Base-by-base conservation (phyloP, 2,888 invertebrate species). In the Heteromyza rotundicornis region DNA sequence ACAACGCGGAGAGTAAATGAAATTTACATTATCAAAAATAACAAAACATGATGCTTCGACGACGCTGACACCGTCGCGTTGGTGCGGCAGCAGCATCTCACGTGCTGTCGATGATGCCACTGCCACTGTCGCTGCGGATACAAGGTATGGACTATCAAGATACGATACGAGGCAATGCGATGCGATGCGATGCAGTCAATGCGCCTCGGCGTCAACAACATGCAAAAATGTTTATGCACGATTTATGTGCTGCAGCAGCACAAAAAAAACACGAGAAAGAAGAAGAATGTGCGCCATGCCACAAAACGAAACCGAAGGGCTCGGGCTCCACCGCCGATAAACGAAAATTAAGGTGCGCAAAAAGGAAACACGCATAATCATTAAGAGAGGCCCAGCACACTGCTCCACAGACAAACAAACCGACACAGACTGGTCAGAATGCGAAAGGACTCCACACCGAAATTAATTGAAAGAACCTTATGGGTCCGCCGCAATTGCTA, bases 141-240 rank as follows among this genome's bases (percentile, higher is more conserved):
- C n/a, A 19, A 23, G 50, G 3, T 40, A 40, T 40, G 40, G 10
- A 27, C 7, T 27, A 27, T 27, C 10, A 7, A 27, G 27, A 27
- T 27, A 27, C 27, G 10, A 27, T n/a, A 27, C 27, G n/a, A 27
- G 27, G 10, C 27, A 10, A 10, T 27, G 27, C 27, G 27, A 10
- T 27, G 27, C 40, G 40, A n/a, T 40, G 47, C 17, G n/a, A n/a
- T 47, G 20, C 40, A 40, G 47, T 47, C 47, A 20, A 20, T 20
- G 20, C 19, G 19, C 19, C 40, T 3, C 55, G 32, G 19, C 54
- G 63, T 56, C 51, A 49, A 59, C 67, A 68, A 64, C 62, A 68
- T 64, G 64, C 67, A 64, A 52, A 64, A 66, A 64, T 63, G 63
- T 64, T 68, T 67, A 5, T 63, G n/a, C n/a, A 67, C 65, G 67